A percentile compares a stretch with the other conserved stretches of the same genome.
These are phyloP conservation scores for Archegozetes longisetosus DNA, from an alignment of 1,140 invertebrate species.

Conservation along the genomic window DNA sequence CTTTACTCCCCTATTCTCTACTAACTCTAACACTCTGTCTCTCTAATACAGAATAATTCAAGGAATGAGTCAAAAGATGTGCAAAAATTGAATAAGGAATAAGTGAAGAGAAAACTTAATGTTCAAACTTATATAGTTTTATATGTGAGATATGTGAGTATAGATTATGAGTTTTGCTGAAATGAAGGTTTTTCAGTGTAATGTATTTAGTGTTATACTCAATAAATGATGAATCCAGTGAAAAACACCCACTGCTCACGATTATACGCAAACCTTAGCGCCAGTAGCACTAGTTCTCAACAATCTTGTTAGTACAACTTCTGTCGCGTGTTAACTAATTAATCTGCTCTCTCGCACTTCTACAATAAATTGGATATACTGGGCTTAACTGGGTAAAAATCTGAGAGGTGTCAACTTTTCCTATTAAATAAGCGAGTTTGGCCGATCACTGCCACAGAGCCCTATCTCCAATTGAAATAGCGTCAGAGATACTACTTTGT, in stretches of 20 bases:
- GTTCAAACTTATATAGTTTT: background rate
- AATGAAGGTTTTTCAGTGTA: background rate
- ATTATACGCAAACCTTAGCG: background rate
- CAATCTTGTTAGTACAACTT: background rate
- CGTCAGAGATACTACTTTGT: no score
- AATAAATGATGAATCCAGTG: background rate
- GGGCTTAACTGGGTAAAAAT: no score
- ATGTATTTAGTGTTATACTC: background rate
- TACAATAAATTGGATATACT: no score
- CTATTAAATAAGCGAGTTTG: no score
- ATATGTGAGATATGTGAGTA: background rate
- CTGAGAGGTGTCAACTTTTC: no score
- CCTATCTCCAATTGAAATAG: no score
- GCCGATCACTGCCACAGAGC: no score
- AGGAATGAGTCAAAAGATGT: background rate
- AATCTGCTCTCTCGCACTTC: background rate
- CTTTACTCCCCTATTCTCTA: background rate
- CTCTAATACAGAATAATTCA: background rate
- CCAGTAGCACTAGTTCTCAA: background rate
- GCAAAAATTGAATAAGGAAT: background rate
- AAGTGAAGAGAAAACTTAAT: background rate
- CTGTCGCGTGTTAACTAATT: background rate
- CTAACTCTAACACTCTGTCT: background rate
- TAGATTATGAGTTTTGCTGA: background rate
- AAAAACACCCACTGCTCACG: background rate